These are phyloP conservation scores for Latrodectus elegans DNA, from an alignment of 2,888 invertebrate species.

Conservation along the genomic window DNA sequence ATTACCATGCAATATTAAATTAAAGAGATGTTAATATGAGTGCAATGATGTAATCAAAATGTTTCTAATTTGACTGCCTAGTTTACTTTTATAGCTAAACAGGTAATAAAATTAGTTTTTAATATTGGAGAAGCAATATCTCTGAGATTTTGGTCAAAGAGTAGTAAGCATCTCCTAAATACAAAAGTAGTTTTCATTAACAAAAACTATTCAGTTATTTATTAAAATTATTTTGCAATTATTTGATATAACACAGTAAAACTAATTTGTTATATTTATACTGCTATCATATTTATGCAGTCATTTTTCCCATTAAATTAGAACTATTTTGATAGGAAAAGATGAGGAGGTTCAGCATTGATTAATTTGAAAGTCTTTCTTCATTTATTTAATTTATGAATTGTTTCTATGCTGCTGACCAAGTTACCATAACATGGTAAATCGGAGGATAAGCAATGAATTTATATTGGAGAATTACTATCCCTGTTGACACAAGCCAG, in stretches of 20 bases:
- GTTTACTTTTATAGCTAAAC: neutral
- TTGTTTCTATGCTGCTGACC: constrained; percentile 17
- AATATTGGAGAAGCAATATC: neutral
- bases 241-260: too few species aligned
- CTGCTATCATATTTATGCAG: too few species aligned
- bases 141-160: neutral
- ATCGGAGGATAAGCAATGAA: constrained; percentile 23
- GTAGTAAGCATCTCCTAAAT: neutral
- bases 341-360: too few species aligned
- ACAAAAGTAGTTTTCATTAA: neutral
- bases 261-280: too few species aligned
- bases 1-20: neutral
- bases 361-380: too few species aligned
- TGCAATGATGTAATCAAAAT: neutral
- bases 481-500: constrained; percentile 23
- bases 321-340: too few species aligned
- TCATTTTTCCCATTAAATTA: too few species aligned
- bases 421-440: neutral
- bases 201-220: too few species aligned
- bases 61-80: neutral
- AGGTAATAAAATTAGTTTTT: neutral
- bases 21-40: too few species aligned
- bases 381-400: too few species aligned
- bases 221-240: too few species aligned
- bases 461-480: constrained; percentile 30